phyloP scores from a whole-genome alignment of 2,113 vertebrate species.

The Larimichthys crocea region DNA sequence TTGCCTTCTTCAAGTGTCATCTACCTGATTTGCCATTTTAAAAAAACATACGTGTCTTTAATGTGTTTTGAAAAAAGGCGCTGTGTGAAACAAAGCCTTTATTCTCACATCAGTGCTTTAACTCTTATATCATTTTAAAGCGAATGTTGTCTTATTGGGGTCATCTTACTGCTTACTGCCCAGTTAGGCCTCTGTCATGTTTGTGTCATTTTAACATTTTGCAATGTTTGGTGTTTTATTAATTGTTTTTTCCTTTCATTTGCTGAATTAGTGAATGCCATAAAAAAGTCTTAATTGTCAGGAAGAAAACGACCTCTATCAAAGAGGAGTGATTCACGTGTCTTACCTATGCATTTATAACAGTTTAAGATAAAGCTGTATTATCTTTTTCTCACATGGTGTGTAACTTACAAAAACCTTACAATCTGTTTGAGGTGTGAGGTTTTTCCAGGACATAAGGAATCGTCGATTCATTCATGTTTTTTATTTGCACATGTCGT shows the following conservation, averaged over 20 bases:
- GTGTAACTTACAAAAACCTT: constrained; percentile 21
- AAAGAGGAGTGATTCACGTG: background rate
- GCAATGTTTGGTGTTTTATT: constrained; percentile 14
- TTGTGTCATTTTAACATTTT: constrained; percentile 21
- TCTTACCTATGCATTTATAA: constrained; percentile 54
- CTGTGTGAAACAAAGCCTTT: constrained; percentile 8
- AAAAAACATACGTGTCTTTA: background rate
- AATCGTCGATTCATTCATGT: constrained; percentile 31
- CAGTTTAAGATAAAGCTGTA: constrained; percentile 21
- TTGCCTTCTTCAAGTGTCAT: constrained; percentile 33
- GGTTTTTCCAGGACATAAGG: constrained; percentile 34
- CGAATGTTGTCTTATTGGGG: constrained; percentile 12
- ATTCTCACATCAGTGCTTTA: constrained; percentile 31
- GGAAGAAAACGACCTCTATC: constrained; percentile 1
- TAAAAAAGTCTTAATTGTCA: constrained; percentile 37
- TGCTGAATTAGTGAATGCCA: constrained; percentile 30
- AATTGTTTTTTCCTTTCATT: constrained; percentile 29
- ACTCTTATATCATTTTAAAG: constrained; percentile 31
- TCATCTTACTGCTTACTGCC: constrained; percentile 10
- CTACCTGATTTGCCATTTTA: constrained; percentile 14
- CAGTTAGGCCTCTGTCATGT: background rate
- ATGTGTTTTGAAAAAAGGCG: constrained; percentile 14
- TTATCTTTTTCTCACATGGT: constrained; percentile 14
- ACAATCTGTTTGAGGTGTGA: constrained; percentile 35
- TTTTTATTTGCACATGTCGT: constrained; percentile 75